Evolutionary conservation across 2,888 invertebrate genomes (phyloP), one percentile per base, ranked within the genome.

Genomic region (Lamellibrachia satsuma): DNA sequence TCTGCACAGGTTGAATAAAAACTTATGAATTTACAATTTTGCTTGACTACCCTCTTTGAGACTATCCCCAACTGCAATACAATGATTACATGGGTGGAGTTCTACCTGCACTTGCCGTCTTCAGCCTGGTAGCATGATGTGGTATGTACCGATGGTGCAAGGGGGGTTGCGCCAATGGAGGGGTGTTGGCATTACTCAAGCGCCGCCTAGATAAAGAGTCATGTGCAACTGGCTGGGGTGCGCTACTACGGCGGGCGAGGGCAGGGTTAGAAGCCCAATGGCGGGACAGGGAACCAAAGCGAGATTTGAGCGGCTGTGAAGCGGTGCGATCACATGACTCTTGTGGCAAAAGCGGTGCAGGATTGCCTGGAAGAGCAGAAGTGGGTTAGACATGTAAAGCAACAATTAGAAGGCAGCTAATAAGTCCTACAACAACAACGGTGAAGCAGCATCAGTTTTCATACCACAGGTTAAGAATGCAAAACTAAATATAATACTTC

Each of bases 221-320:
- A 4, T 75, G 75, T 11, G 75, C 75, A 6, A 75, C 75, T 22
- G 75, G 75, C 75, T 75, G 75, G n/a, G 75, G 75, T 22, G 75
- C 75, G 6, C 75, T 75, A 75, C 75, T 75, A 75, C 75, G n/a
- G 2, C 75, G 75, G 2, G 4, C 22, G 75, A 75, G 75, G 22
- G n/a, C 75, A 22, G 75, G n/a, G 4, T 75, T 75, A 75, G 15
- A 22, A 15, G 75, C 75, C 75, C 22, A 6, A 22, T 75, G 75
- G 75, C 22, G 75, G 75, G 75, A 75, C 22, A 75, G 75, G 75
- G 75, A 75, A 75, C 75, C 75, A 75, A 75, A 75, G 75, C 75
- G 75, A 75, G 75, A 75, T 75, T 75, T 75, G n/a, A 75, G 75
- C 75, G 15, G 55, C 55, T 55, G 55, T 7, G 55, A 75, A n/a